A percentile compares a stretch with the other conserved stretches of the same genome.
Conservation (phyloP, 2,888 invertebrate species). For the Drymonia ruficornis region DNA sequence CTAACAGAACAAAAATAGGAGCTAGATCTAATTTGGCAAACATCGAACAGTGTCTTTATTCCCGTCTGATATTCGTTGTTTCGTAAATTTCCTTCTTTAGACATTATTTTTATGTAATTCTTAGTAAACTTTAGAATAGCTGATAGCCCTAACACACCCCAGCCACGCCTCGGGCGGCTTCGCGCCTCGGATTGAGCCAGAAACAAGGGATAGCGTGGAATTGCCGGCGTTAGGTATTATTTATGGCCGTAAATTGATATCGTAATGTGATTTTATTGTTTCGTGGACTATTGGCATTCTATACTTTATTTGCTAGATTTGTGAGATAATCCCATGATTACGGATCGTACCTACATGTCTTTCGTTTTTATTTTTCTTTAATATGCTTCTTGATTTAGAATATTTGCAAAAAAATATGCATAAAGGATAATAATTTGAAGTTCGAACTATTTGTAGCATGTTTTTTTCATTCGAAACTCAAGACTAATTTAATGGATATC, state of each 20-base stretch:
- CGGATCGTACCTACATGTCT: background rate
- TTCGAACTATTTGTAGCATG: too few relatives aligned
- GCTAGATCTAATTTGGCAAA: too few relatives aligned
- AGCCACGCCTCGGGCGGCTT: conserved; percentile 38
- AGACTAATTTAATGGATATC: too few relatives aligned
- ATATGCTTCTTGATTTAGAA: too few relatives aligned
- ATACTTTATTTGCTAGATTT: background rate
- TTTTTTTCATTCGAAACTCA: too few relatives aligned
- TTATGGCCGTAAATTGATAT: conserved; percentile 36
- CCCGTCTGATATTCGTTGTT: too few relatives aligned
- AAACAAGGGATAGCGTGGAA: conserved; percentile 24
- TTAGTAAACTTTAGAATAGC: background rate
- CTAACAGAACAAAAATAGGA: too few relatives aligned
- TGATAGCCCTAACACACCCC: conserved; percentile 30
- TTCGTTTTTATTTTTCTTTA: background rate
- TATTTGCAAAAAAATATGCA: too few relatives aligned
- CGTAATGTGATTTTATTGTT: conserved; percentile 19
- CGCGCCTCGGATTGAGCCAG: conserved; percentile 32
- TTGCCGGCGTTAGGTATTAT: conserved; percentile 30
- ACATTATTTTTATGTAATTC: too few relatives aligned
- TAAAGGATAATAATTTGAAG: too few relatives aligned
- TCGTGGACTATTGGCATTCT: background rate
- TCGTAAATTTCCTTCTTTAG: too few relatives aligned
- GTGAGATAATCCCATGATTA: background rate
- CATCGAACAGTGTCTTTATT: too few relatives aligned